Evolutionary conservation across 2,113 vertebrate species (phyloP).

Genomic region (Brachypteracias leptosomus): DNA sequence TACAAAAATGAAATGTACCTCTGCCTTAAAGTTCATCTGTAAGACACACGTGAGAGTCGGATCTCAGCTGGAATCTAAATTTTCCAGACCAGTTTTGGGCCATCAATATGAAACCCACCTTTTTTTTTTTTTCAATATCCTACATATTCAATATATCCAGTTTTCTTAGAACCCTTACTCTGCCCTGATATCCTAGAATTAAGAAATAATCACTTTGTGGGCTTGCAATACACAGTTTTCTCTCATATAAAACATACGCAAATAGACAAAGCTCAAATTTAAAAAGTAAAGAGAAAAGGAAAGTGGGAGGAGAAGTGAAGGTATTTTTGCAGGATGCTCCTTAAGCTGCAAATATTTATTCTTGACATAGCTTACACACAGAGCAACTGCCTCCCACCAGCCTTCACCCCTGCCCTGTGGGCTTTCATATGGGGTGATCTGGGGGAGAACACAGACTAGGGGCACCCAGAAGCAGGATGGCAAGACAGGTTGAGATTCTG

Average conservation of each 20-base stretch:
- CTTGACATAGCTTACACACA: background rate
- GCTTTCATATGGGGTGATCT: fast-evolving
- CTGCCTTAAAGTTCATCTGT: background rate
- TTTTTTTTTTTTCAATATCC: background rate
- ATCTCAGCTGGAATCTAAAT: background rate
- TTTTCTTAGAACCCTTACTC: background rate
- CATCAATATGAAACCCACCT: background rate
- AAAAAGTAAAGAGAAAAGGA: background rate
- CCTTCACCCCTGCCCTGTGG: background rate
- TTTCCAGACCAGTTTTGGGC: background rate
- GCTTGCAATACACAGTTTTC: background rate
- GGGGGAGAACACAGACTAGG: background rate
- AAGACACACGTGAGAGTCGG: background rate
- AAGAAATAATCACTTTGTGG: conserved; percentile 25
- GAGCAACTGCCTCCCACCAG: background rate
- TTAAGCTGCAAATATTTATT: conserved; percentile 25
- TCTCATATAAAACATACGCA: background rate
- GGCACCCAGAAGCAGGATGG: background rate
- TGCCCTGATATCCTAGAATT: background rate
- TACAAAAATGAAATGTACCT: background rate
- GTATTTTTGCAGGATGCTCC: background rate
- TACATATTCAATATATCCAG: conserved; percentile 2
- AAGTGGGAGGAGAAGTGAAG: background rate
- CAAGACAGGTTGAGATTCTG: background rate
- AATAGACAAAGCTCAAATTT: background rate